Evolutionary conservation across 2,113 vertebrate genomes (phyloP).

Genomic region (Caranx melampygus): DNA sequence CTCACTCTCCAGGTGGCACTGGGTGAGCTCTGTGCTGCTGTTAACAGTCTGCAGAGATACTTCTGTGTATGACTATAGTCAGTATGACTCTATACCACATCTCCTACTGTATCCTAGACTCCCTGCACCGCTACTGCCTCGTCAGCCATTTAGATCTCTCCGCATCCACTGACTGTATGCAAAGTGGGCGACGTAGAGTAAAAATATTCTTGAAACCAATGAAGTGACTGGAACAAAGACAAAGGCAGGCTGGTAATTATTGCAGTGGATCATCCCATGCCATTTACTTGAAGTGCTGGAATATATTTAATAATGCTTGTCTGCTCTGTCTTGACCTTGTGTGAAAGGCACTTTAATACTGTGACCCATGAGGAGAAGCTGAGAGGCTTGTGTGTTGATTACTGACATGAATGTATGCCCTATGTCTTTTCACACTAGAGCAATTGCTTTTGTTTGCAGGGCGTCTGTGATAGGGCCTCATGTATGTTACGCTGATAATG

Average conservation of each 20-base stretch:
- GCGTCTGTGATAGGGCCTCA: conserved; percentile 16
- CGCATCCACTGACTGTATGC: conserved; percentile 1
- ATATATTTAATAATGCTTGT: conserved; percentile 76
- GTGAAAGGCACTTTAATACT: conserved; percentile 79
- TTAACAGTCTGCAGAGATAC: conserved; percentile 68
- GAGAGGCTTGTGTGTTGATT: conserved; percentile 69
- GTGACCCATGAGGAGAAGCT: conserved; percentile 61
- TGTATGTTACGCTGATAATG: conserved; percentile 51
- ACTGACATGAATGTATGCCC: conserved; percentile 60
- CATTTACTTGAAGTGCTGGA: conserved; percentile 72
- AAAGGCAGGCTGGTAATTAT: conserved; percentile 66
- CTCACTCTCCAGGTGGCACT: conserved; percentile 72
- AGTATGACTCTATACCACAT: conserved; percentile 27
- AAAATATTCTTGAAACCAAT: conserved; percentile 3
- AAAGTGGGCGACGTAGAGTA: conserved; percentile 1
- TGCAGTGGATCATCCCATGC: conserved; percentile 41
- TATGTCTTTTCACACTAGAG: conserved; percentile 52
- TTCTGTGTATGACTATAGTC: conserved; percentile 50
- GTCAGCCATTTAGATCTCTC: conserved; percentile 20
- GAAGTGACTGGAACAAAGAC: conserved; percentile 37
- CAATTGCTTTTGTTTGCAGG: conserved; percentile 52
- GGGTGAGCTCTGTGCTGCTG: conserved; percentile 60
- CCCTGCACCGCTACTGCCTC: conserved; percentile 20
- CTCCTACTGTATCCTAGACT: conserved; percentile 36
- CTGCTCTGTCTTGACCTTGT: conserved; percentile 77